phyloP scores from a whole-genome alignment of 2,113 vertebrate species.

The Mastomys natalensis region DNA sequence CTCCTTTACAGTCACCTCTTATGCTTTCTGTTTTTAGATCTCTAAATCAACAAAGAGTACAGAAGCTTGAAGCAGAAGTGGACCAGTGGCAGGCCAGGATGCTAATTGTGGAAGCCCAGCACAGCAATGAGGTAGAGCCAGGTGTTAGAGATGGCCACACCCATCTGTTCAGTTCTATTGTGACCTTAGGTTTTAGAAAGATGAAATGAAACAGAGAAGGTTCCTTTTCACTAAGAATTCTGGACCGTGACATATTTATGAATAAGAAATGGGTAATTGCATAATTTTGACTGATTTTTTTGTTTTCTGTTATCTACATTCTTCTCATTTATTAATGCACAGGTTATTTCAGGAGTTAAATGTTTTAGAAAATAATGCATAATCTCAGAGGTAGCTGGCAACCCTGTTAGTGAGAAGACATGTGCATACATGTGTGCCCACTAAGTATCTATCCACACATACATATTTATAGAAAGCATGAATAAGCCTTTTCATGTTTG shows the following conservation, averaged over 20 bases:
- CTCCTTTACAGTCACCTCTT: neutral
- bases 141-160: neutral
- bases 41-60: constrained; percentile 81
- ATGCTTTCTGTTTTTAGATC: constrained; percentile 67
- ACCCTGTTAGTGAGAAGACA: neutral
- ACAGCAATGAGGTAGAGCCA: constrained; percentile 81
- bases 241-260: neutral
- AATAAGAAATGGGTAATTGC: neutral
- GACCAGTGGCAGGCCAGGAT: constrained; percentile 83
- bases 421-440: neutral
- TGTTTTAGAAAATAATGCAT: neutral
- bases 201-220: neutral
- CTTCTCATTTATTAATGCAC: constrained; percentile 19
- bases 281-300: neutral
- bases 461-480: neutral
- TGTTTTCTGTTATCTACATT: neutral
- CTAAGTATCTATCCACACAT: neutral
- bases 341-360: constrained; percentile 35
- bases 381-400: neutral
- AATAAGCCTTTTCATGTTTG: neutral
- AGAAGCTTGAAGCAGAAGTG: constrained; percentile 85
- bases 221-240: constrained; percentile 29
- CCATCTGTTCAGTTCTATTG: neutral
- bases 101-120: constrained; percentile 76
- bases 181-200: neutral